phyloP scores from a whole-genome alignment of 2,888 invertebrate genomes.

The Apomyelois bistriatella region DNA sequence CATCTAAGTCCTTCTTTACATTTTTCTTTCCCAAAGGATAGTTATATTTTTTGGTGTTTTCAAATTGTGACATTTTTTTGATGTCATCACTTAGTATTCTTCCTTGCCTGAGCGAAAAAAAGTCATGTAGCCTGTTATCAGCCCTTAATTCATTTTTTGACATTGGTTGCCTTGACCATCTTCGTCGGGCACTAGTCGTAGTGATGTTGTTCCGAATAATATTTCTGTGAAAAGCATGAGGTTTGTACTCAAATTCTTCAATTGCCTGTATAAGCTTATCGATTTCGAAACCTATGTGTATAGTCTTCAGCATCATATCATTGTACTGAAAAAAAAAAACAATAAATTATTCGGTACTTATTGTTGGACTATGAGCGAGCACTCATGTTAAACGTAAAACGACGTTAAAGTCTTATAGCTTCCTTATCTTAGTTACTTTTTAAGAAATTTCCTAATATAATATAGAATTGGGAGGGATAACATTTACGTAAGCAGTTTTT shows the following conservation, averaged over 20 bases:
- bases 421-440: too few relatives aligned
- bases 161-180: too few relatives aligned
- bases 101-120: background rate
- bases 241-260: conserved; percentile 15
- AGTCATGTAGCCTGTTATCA: background rate
- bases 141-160: background rate
- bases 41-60: background rate
- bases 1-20: background rate
- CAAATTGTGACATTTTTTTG: background rate
- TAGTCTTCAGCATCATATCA: background rate
- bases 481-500: too few relatives aligned
- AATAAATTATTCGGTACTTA: background rate
- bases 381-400: too few relatives aligned
- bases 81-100: background rate
- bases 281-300: conserved; percentile 16
- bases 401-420: too few relatives aligned
- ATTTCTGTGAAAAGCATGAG: background rate
- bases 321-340: conserved; percentile 5
- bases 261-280: conserved; percentile 22
- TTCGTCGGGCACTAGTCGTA: too few relatives aligned
- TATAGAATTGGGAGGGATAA: too few relatives aligned
- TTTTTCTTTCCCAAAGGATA: background rate
- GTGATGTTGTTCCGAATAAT: background rate
- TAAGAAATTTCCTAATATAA: too few relatives aligned
- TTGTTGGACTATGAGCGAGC: too few relatives aligned